Base-by-base conservation (phyloP, 30 jellyfish, hydroid and myxozoan genomes). In the Cassiopea andromeda region DNA sequence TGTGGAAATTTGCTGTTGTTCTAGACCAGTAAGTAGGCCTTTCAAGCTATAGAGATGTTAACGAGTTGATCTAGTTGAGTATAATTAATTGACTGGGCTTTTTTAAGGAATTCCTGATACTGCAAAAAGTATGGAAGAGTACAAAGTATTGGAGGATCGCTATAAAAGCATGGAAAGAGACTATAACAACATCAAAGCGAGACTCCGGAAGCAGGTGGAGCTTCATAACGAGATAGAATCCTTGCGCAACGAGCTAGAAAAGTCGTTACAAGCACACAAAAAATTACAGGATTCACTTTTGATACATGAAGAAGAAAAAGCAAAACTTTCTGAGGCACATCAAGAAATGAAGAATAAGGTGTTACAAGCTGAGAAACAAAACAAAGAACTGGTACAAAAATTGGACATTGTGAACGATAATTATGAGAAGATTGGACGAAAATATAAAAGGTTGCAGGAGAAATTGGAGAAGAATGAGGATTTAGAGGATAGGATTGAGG, bases 251-350 rank as follows among this genome's bases (percentile, higher is more conserved):
- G 98, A 96, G 75, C 76, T 92, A 60, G 99, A 96, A 48, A 96
- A 88, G 58, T 92, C 98, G 12, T 76, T 92, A 44, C 97, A 82
- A 60, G 92, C 98, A 16, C 99, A 96, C 70, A 64, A 83, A 43
- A 89, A 84, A 16, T 88, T 96, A 2, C 97, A 96, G 81, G 97
- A 85, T 57, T 85, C 90, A 57, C 82, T 97, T 13, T 47, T 91
- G 54, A 73, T 85, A 12, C 94, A 85, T 49, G 98, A 96, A 83
- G 86, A 79, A 48, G 93, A 85, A 78, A 96, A 92, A 57, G 88
- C 90, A 1, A 44, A 58, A 50, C 87, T 96, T 68, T 46, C 80
- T 2, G 98, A 87, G 78, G 87, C 85, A 75, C 50, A 87, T 46
- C 84, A 76, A 17, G 50, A 48, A 12, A 88, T 88, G 49, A 48